Conservation (phyloP, 2,113 vertebrate genomes). For the Tetrax tetrax region DNA sequence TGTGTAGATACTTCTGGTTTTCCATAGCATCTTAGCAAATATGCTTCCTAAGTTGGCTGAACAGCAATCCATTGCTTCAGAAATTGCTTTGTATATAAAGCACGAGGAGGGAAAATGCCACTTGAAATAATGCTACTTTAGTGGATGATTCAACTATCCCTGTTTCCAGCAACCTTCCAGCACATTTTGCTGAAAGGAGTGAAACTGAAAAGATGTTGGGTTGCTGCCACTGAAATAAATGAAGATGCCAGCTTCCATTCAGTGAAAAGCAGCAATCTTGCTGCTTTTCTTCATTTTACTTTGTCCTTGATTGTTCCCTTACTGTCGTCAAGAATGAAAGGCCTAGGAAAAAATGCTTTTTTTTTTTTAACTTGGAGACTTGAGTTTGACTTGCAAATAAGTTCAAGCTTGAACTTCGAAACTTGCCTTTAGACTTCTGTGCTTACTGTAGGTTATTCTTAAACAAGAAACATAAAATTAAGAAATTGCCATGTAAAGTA, state of each 20-base stretch:
- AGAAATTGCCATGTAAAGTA: background rate
- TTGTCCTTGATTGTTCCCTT: constrained; percentile 25
- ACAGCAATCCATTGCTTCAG: background rate
- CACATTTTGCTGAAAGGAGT: background rate
- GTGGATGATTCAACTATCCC: background rate
- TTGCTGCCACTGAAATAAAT: constrained; percentile 49
- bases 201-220: background rate
- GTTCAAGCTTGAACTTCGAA: background rate
- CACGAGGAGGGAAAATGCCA: background rate
- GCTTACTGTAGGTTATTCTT: background rate
- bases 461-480: background rate
- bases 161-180: background rate
- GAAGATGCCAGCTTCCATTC: constrained; percentile 45
- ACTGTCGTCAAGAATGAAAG: constrained; percentile 17
- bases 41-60: background rate
- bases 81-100: background rate
- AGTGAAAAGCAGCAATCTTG: background rate
- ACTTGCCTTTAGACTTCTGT: background rate
- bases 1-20: background rate
- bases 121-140: background rate
- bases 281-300: constrained; percentile 26
- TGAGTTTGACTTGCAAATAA: background rate
- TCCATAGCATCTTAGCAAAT: background rate
- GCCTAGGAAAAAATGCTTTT: background rate
- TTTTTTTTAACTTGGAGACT: background rate